Evolutionary conservation across 1,140 invertebrate species (phyloP), one percentile per base, ranked within the genome.

Genomic region (Meloidogyne exigua): DNA sequence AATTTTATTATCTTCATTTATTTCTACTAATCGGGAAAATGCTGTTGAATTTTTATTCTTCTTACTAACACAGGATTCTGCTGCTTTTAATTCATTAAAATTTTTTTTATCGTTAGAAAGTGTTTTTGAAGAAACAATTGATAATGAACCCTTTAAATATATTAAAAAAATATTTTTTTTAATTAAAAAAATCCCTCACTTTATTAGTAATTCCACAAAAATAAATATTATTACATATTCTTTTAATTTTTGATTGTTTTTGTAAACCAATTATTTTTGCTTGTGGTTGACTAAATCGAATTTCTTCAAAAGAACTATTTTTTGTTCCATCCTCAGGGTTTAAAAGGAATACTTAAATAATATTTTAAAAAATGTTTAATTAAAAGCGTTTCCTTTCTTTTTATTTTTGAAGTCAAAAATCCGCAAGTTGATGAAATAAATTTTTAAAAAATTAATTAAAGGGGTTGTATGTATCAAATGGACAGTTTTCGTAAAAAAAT

Each of bases 1-100:
- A 23, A 13, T 12, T 21, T 36, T 64, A 21, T 65, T 23, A n/a
- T 57, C 49, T 36, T 36, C 57, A 64, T 73, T 32, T 0, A 32
- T 28, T 64, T 26, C 72, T 26, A 73, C 10, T 39, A 73, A 21
- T 18, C 65, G 72, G 12, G 49, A 23, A 18, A 73, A 73, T 18
- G 72, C 72, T 13, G 72, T 32, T n/a, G 1, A 5, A 9, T 68
- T 32, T 68, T 68, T 36, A 25, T 57, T 57, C 18, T 49, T 49
- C 0, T 49, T 49, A 0, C 2, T 49, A 18, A 49, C 11, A 2
- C 4, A 18, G 7, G 3, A 49, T 18, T 49, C 11, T 49, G 18
- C 44, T 4, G 7, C 18, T 57, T 57, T 4, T n/a, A 57, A n/a
- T 57, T 57, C 18, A 57, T n/a, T 57, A n/a, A n/a, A n/a, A n/a